Conservation (phyloP, 2,797 vertebrate species). For the Pampus argenteus region DNA sequence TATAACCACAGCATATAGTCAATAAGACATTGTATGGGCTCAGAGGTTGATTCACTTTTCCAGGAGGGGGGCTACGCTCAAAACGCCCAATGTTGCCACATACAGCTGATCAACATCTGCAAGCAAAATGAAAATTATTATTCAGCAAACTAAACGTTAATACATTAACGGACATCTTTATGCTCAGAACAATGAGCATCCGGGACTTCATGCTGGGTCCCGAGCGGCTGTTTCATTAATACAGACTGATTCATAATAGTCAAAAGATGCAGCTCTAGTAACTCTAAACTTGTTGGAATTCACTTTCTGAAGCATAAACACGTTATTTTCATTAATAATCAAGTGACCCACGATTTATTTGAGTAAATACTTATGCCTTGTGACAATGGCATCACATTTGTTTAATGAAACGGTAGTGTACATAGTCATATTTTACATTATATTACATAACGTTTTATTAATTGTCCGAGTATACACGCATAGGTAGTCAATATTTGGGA, state of each 20-base stretch:
- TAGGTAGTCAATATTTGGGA: not conserved
- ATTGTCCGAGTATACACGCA: not conserved
- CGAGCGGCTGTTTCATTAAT: slow-evolving; percentile 20
- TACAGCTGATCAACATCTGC: slow-evolving; percentile 48
- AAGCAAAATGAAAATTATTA: slow-evolving; percentile 32
- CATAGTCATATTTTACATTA: not conserved
- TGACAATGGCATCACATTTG: not conserved
- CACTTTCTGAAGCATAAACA: not conserved
- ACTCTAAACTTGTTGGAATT: slow-evolving; percentile 31
- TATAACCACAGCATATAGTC: slow-evolving; percentile 35
- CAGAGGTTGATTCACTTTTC: slow-evolving; percentile 28
- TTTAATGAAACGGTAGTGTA: not conserved
- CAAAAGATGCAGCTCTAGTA: slow-evolving; percentile 15
- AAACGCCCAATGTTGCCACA: slow-evolving; percentile 53
- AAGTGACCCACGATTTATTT: not conserved
- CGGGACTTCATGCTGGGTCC: slow-evolving; percentile 14
- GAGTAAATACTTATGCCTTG: slow-evolving; percentile 5
- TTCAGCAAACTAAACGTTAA: slow-evolving; percentile 5
- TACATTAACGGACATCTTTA: slow-evolving; percentile 7
- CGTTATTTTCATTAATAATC: slow-evolving; percentile 24
- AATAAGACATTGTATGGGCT: slow-evolving; percentile 46
- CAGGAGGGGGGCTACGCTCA: slow-evolving; percentile 39
- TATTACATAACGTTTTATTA: not conserved
- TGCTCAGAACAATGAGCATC: not conserved
- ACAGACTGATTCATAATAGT: slow-evolving; percentile 29